phyloP scores from a whole-genome alignment of 2,888 invertebrate genomes.

The Platycheirus albimanus region DNA sequence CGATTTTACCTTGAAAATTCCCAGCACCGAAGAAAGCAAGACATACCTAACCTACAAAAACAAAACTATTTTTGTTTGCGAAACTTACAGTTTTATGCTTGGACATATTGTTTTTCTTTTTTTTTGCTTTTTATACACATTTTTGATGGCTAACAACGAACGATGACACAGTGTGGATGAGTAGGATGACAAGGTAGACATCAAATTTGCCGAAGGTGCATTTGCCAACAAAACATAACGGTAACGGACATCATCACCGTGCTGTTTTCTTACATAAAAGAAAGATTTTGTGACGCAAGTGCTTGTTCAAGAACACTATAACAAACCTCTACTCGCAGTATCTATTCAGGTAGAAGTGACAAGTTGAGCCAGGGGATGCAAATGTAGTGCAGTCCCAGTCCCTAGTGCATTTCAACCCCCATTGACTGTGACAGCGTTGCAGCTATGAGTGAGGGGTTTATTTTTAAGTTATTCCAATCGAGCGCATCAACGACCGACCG shows the following conservation, averaged over 20 bases:
- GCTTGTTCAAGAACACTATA: constrained; percentile 55
- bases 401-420: constrained; percentile 19
- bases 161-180: constrained; percentile 12
- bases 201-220: constrained; percentile 53
- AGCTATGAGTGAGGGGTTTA: constrained; percentile 20
- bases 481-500: neutral
- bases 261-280: constrained; percentile 45
- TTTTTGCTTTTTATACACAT: neutral
- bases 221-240: constrained; percentile 2
- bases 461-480: constrained; percentile 54
- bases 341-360: constrained; percentile 50
- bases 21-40: constrained; percentile 24
- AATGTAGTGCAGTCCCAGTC: constrained; percentile 40
- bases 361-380: constrained; percentile 50
- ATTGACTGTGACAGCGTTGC: neutral
- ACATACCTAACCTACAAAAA: constrained; percentile 25
- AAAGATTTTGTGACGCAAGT: constrained; percentile 61
- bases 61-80: constrained; percentile 58
- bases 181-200: constrained; percentile 31
- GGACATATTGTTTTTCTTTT: constrained; percentile 35
- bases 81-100: constrained; percentile 46
- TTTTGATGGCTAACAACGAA: neutral
- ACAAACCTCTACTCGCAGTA: constrained; percentile 38
- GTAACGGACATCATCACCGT: constrained; percentile 25
- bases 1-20: constrained; percentile 62